A percentile compares a stretch with the other conserved stretches of the same genome.
These are phyloP conservation scores for Montipora capitata DNA, from an alignment of 92 coral and sea anemone species.

Conservation along the genomic window DNA sequence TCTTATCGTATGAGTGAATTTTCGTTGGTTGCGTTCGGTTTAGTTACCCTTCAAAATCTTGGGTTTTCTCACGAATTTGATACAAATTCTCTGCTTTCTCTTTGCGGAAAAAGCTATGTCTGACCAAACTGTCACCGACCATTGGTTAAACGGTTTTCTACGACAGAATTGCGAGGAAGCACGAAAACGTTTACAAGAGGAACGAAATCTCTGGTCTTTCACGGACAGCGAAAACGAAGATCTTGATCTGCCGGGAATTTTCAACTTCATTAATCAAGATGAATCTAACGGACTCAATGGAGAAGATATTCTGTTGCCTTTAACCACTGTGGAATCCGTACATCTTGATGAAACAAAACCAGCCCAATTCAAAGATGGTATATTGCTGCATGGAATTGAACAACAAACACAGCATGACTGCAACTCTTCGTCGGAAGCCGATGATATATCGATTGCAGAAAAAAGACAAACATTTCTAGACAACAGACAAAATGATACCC, in stretches of 20 bases:
- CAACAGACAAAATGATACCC: background rate
- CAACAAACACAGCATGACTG: background rate
- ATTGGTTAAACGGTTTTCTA: constrained; percentile 49
- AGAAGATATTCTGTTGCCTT: constrained; percentile 2
- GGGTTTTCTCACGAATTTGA: too few relatives aligned
- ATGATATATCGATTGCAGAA: background rate
- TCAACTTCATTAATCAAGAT: constrained; percentile 20
- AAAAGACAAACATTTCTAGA: background rate
- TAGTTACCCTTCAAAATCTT: background rate
- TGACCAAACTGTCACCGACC: constrained; percentile 18
- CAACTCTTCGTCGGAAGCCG: background rate
- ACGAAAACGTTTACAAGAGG: constrained; percentile 33
- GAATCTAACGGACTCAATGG: background rate
- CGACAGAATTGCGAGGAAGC: constrained; percentile 51
- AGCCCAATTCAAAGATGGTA: background rate
- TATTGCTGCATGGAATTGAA: constrained; percentile 6
- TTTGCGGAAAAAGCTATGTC: background rate
- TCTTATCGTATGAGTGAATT: background rate
- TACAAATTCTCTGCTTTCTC: too few relatives aligned
- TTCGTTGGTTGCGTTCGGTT: background rate
- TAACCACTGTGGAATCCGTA: background rate
- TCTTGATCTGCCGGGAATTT: constrained; percentile 25
- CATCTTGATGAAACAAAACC: background rate
- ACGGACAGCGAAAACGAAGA: constrained; percentile 13
- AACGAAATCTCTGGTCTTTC: constrained; percentile 22